Conservation (phyloP, 1,140 invertebrate genomes). For the Xylocopa sonorina region DNA sequence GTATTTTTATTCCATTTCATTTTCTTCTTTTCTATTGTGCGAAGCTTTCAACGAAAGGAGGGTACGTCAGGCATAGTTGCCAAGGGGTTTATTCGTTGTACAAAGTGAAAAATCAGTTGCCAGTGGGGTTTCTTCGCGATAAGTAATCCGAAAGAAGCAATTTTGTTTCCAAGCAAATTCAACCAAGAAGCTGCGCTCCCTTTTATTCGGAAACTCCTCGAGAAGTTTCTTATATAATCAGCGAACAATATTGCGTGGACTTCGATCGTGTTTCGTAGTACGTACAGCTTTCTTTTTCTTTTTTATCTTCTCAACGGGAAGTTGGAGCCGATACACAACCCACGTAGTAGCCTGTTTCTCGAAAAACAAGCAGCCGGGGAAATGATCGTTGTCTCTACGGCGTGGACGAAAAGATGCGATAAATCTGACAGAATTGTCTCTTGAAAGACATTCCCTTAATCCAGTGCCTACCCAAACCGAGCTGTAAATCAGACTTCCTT, state of each 20-base stretch:
- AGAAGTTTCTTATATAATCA: neutral
- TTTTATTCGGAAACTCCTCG: neutral
- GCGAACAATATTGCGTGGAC: neutral
- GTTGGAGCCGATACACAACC: slow-evolving; percentile 7
- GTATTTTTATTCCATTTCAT: too few relatives aligned
- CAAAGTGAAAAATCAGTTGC: too few relatives aligned
- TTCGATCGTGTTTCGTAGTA: neutral
- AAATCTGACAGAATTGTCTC: slow-evolving; percentile 54
- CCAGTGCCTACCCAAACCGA: slow-evolving; percentile 55
- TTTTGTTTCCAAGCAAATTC: too few relatives aligned
- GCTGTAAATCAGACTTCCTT: slow-evolving; percentile 57
- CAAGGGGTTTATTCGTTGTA: too few relatives aligned
- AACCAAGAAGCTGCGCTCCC: neutral
- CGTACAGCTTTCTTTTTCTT: too few relatives aligned
- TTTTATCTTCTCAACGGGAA: neutral
- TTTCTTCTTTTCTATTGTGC: too few relatives aligned
- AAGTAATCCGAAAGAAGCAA: too few relatives aligned
- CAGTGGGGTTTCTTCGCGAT: too few relatives aligned
- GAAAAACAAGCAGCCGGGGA: neutral
- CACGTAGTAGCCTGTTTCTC: neutral
- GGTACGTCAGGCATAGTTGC: neutral
- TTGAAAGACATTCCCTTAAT: slow-evolving; percentile 57
- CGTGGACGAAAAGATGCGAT: slow-evolving; percentile 37
- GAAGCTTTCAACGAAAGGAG: neutral
- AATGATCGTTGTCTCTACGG: neutral